phyloP scores from a whole-genome alignment of 2,888 invertebrate genomes.

The Calephelis perditalis region DNA sequence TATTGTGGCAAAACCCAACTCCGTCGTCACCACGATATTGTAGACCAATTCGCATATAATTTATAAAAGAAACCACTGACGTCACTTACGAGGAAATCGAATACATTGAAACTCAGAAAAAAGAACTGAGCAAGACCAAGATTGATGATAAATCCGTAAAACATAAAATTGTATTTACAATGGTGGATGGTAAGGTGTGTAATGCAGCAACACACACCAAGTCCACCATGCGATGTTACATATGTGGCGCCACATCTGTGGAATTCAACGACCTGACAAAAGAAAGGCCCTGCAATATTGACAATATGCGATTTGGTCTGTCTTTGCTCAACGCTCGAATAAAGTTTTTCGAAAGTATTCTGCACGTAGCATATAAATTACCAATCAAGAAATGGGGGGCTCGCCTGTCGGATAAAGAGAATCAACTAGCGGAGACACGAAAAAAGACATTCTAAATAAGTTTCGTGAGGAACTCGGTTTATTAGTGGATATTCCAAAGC shows the following conservation, averaged over 20 bases:
- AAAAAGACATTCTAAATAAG: slow-evolving; percentile 27
- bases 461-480: slow-evolving; percentile 30
- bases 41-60: slow-evolving; percentile 7
- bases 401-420: slow-evolving; percentile 23
- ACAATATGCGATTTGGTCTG: slow-evolving; percentile 29
- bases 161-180: slow-evolving; percentile 29
- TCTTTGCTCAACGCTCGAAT: slow-evolving; percentile 35
- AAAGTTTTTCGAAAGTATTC: slow-evolving; percentile 34
- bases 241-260: slow-evolving; percentile 37
- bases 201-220: slow-evolving; percentile 37
- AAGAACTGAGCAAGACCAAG: background rate
- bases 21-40: slow-evolving; percentile 19
- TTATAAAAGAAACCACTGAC: slow-evolving; percentile 16
- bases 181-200: slow-evolving; percentile 39
- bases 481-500: slow-evolving; percentile 33
- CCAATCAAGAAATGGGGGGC: slow-evolving; percentile 36
- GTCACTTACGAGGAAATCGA: slow-evolving; percentile 15
- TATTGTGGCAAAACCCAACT: slow-evolving; percentile 25
- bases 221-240: slow-evolving; percentile 39
- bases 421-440: background rate
- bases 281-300: slow-evolving; percentile 18
- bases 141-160: slow-evolving; percentile 28
- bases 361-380: slow-evolving; percentile 40
- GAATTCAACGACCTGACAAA: slow-evolving; percentile 36
- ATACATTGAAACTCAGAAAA: slow-evolving; percentile 2